Percentiles rank a stretch among this genome's conserved stretches.
phyloP scores from a whole-genome alignment of 1,140 invertebrate species.

The Drosophila cardini region DNA sequence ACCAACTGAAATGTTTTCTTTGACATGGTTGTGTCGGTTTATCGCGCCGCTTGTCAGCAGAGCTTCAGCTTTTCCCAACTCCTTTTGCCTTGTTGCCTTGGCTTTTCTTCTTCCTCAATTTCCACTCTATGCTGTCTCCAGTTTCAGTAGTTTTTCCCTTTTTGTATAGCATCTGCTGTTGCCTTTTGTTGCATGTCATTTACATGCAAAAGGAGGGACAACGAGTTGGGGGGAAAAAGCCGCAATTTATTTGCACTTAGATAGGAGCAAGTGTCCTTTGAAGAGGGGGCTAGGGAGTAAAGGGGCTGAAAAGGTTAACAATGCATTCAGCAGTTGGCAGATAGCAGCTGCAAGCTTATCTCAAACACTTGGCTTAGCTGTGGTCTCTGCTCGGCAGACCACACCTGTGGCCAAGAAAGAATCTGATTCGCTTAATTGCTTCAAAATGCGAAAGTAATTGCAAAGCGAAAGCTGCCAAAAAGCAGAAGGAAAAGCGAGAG shows the following conservation, averaged over 20 bases:
- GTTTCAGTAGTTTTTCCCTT: constrained; percentile 29
- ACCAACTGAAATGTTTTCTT: constrained; percentile 81
- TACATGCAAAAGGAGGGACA: constrained; percentile 46
- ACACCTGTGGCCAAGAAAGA: constrained; percentile 62
- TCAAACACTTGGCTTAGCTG: constrained; percentile 30
- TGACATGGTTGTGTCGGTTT: constrained; percentile 80
- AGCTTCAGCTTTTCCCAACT: constrained; percentile 27
- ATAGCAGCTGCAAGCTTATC: constrained; percentile 42
- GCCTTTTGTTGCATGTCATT: constrained; percentile 78
- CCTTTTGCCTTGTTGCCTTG: constrained; percentile 3
- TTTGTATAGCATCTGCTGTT: constrained; percentile 43
- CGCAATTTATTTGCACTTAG: constrained; percentile 81
- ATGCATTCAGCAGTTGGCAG: constrained; percentile 54
- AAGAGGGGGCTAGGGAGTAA: background rate
- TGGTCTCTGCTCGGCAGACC: constrained; percentile 29
- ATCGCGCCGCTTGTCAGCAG: constrained; percentile 79
- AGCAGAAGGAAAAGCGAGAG: background rate
- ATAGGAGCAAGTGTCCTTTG: constrained; percentile 21
- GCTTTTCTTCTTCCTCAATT: constrained; percentile 3
- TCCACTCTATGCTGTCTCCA: constrained; percentile 17
- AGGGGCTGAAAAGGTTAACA: constrained; percentile 71
- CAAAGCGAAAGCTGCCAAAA: constrained; percentile 40
- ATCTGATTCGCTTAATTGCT: constrained; percentile 66
- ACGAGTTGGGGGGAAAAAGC: constrained; percentile 51
- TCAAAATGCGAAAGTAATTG: constrained; percentile 78